Evolutionary conservation across 2,888 invertebrate species (phyloP), one percentile per base, ranked within the genome.

Genomic region (Tetragnatha montana): DNA sequence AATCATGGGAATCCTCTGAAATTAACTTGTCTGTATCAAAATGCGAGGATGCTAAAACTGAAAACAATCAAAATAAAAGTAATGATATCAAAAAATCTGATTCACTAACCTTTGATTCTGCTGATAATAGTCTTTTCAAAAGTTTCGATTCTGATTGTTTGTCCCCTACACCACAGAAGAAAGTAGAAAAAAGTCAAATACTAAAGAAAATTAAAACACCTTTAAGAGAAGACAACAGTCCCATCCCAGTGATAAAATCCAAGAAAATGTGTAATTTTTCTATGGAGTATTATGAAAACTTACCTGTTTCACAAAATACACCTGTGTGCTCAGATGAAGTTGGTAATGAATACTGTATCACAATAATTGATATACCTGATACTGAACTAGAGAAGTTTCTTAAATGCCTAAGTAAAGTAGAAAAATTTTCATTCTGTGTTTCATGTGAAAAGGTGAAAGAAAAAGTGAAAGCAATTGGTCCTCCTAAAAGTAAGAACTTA

Each of bases 401-500:
- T 4, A 87, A 91, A 71, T 93, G 93, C 87, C 93, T 94, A 93
- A 91, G 91, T 49, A 91, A 91, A 0, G 92, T 93, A 90, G 87
- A 88, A 7, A 82, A 88, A 22, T 93, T 93, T 92, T 91, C 93
- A n/a, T 70, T 94, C 47, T 92, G 93, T 75, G 22, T 94, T 22
- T 93, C 93, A 6, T 94, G 93, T 93, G 93, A 93, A 89, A 92
- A 91, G 83, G 21, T 76, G 22, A 50, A 71, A 22, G 19, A 81
- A 3, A 87, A 91, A 47, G 17, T 89, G 90, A 87, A 91, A 74
- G 91, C 88, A 49, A 91, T 91, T 69, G 92, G 92, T 8, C 89
- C 89, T 12, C 76, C 73, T 14, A 90, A 82, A 79, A 78, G 78
- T 68, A 60, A 82, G 86, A 73, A 73, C 35, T 1, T 35, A 35